phyloP scores from a whole-genome alignment of 2,797 vertebrate species.

The Clamator glandarius region DNA sequence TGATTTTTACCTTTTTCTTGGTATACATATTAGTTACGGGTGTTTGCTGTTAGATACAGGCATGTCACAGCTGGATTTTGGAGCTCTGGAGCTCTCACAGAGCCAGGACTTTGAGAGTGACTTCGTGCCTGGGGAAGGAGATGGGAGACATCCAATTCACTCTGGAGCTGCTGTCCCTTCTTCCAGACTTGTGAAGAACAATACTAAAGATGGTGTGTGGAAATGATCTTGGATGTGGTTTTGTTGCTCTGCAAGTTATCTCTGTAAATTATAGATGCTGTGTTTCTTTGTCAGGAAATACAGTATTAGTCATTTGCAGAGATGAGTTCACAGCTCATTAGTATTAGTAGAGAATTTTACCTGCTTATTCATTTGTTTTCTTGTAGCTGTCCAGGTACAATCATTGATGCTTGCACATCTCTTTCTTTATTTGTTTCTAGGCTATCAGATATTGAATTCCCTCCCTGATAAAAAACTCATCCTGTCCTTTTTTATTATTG shows the following conservation, averaged over 20 bases:
- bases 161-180: constrained; percentile 20
- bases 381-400: not conserved
- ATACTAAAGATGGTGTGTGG: constrained; percentile 9
- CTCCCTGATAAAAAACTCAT: not conserved
- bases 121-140: not conserved
- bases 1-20: not conserved
- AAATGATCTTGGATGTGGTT: not conserved
- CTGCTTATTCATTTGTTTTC: not conserved
- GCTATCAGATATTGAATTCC: not conserved
- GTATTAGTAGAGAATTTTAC: not conserved
- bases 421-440: not conserved
- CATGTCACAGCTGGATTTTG: constrained; percentile 83
- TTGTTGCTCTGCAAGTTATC: not conserved
- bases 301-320: not conserved
- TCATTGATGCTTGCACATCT: not conserved
- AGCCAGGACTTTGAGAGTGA: constrained; percentile 84
- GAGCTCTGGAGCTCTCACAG: constrained; percentile 89
- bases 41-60: constrained; percentile 77
- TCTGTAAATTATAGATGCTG: not conserved
- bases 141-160: not conserved
- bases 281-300: not conserved
- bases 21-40: not conserved
- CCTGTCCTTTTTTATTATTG: not conserved
- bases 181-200: not conserved
- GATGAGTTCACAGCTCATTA: not conserved